Conservation (phyloP, 2,888 invertebrate species). For the Rhaphigaster nebulosa region DNA sequence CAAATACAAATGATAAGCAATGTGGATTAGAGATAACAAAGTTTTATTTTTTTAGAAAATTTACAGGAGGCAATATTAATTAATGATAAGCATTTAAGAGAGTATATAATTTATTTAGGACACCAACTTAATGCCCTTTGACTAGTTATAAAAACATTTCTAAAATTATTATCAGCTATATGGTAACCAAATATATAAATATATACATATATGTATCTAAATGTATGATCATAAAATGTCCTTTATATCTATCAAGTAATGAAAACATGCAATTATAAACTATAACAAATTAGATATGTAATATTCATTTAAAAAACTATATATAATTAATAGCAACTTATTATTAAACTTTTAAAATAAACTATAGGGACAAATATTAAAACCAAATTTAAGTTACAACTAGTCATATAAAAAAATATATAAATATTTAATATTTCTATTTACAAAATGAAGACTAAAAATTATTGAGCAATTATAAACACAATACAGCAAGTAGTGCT, state of each 20-base stretch:
- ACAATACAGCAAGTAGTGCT: not conserved
- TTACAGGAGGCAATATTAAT: not conserved
- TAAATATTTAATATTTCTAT: conserved; percentile 19
- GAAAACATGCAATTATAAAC: not conserved
- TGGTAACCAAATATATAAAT: not conserved
- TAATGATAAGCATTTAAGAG: not conserved
- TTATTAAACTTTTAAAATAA: not conserved
- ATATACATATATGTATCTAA: not conserved
- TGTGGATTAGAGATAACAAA: not conserved
- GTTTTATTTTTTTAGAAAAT: not conserved
- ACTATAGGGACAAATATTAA: not conserved
- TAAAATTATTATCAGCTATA: not conserved
- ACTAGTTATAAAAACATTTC: not conserved
- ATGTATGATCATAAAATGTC: not conserved
- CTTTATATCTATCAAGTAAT: not conserved
- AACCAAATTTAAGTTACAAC: not conserved
- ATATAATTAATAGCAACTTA: not conserved
- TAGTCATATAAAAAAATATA: not conserved
- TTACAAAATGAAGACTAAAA: not conserved
- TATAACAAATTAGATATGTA: not conserved
- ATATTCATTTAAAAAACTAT: not conserved
- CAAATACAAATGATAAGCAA: not conserved
- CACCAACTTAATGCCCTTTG: not conserved
- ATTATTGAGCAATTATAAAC: conserved; percentile 3
- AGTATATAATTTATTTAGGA: not conserved